Percentiles rank a stretch among this genome's conserved stretches.
Conservation (phyloP, 35 echinoderm and acorn worm genomes). For the Strongylocentrotus purpuratus region DNA sequence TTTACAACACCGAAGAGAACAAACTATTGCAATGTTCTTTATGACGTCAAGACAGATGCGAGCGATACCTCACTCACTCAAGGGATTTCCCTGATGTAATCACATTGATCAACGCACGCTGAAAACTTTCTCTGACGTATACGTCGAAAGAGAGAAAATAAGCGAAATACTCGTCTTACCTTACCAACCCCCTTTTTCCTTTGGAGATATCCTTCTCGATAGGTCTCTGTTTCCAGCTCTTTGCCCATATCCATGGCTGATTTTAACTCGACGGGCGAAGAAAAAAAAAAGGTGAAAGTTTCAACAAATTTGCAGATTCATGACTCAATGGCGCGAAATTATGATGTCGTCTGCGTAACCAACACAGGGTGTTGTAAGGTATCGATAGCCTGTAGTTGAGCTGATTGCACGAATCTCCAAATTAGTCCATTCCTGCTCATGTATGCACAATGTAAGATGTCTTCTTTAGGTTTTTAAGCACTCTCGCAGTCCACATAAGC, state of each 20-base stretch:
- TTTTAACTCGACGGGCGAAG: background rate
- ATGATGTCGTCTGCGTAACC: background rate
- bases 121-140: conserved; percentile 4
- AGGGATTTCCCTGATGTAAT: background rate
- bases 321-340: background rate
- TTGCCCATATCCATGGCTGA: background rate
- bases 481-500: background rate
- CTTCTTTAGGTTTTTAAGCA: too few species aligned
- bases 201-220: background rate
- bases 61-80: background rate
- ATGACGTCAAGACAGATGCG: background rate
- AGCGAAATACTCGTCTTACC: background rate
- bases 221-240: background rate
- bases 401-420: background rate
- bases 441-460: background rate
- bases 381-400: background rate
- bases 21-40: background rate
- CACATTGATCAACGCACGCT: background rate
- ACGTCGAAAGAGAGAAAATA: background rate
- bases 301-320: background rate
- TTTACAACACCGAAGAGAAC: background rate
- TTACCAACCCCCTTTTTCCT: conserved; percentile 26
- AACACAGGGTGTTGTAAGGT: background rate
- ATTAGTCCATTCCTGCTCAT: background rate
- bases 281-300: background rate